Evolutionary conservation across 2,797 vertebrate genomes (phyloP).

Genomic region (Myripristis jacobus): DNA sequence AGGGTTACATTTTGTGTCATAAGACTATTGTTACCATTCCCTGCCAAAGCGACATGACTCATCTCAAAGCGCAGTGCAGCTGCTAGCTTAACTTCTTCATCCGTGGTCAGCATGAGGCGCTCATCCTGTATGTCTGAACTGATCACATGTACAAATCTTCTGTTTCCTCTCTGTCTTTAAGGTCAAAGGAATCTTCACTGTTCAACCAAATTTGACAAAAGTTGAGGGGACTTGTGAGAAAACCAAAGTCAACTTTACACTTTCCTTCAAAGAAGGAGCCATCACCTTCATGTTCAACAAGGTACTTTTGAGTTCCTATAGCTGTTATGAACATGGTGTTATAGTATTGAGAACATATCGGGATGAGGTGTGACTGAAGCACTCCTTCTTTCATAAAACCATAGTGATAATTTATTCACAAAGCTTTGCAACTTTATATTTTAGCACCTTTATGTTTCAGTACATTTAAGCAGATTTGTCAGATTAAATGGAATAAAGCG

Average conservation of each 20-base stretch:
- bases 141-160: not conserved
- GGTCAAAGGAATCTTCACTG: conserved; percentile 63
- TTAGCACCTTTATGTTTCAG: no score
- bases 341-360: not conserved
- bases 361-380: not conserved
- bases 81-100: not conserved
- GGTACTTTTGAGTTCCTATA: conserved; percentile 60
- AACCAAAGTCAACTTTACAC: conserved; percentile 25
- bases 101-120: not conserved
- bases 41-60: not conserved
- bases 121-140: not conserved
- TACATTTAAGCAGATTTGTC: no score
- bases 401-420: not conserved
- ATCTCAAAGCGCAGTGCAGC: no score
- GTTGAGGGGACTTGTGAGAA: not conserved
- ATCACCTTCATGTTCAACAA: conserved; percentile 75
- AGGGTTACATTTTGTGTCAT: conserved; percentile 9
- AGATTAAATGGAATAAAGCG: not conserved
- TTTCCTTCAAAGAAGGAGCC: conserved; percentile 59
- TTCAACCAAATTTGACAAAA: conserved; percentile 53
- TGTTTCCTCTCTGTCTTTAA: conserved; percentile 34
- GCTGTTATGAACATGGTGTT: not conserved
- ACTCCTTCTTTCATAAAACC: not conserved
- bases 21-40: conserved; percentile 8
- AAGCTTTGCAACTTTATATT: not conserved